Evolutionary conservation across 1,140 invertebrate genomes (phyloP), one percentile per base, ranked within the genome.

Genomic region (Camponotus pennsylvanicus): DNA sequence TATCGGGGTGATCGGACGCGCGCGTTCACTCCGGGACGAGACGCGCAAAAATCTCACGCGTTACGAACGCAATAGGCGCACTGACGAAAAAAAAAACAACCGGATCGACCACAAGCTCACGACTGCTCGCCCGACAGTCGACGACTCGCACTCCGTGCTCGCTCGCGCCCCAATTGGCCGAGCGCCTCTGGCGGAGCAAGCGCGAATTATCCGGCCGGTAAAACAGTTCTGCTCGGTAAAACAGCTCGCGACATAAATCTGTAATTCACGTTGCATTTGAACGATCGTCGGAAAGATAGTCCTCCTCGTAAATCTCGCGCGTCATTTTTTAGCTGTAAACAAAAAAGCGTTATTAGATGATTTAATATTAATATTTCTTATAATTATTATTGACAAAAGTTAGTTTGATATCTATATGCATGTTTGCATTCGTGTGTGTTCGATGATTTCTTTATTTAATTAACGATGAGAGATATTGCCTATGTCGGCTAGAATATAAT

Each of bases 81-180:
- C 37, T 9, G n/a, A 32, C 32, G 18, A n/a, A 2, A 11, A 66
- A 66, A 7, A 66, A 7, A 37, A 55, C 45, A n/a, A 69, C 45
- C 21, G 5, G 32, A 42, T 42, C 64, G 0, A 13, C 8, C 45
- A n/a, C 64, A 55, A 70, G n/a, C n/a, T 42, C 64, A 18, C 64
- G 27, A 80, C 77, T 69, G 45, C 18, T 40, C 77, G 77, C 45
- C 49, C 49, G 49, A 52, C 49, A 52, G 15, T 52, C 49, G 21
- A 11, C 45, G 27, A 32, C 7, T 13, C 76, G 32, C 76, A 45
- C 27, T 52, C 34, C n/a, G 21, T 18, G 32, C 27, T 77, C 13
- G 42, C 42, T 79, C 32, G 61, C 63, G 61, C 42, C 63, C 76
- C 37, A 67, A 79, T 69, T 79, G 63, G 32, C 42, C 11, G n/a